Evolutionary conservation across 2,888 invertebrate genomes (phyloP), one percentile per base, ranked within the genome.

Genomic region (Eretmocerus hayati): DNA sequence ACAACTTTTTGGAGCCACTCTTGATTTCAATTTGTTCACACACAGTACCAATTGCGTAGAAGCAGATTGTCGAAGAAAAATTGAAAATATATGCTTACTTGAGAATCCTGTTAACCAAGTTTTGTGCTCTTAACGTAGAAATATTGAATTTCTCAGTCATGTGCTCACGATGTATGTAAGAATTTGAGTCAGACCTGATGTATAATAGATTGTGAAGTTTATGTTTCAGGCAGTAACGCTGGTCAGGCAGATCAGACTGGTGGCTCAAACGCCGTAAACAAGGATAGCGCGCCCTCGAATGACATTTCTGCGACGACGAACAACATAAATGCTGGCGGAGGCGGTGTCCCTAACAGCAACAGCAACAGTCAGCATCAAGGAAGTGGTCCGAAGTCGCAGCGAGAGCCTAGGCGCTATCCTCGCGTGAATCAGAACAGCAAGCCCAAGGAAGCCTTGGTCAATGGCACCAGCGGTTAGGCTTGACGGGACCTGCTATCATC

Each of bases 371-470:
- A 43, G 11, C 26, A 42, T 18, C 41, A 35, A 18, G 61, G 66
- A 46, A 66, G 67, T 54, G 70, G 67, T 30, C 67, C 68, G 15
- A 72, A 72, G 50, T 64, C 63, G 35, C 72, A 71, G 39, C 60
- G 72, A 52, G 72, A 72, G 46, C 63, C 62, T 44, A 64, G 72
- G 54, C 69, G 70, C 52, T 67, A 62, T 54, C 54, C 66, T 45
- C 67, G 71, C 52, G 65, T 67, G 53, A 70, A 62, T 53, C 70
- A 62, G 65, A 75, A 75, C 63, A 72, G 73, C 65, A 78, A 79
- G 73, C 74, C 78, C 59, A 80, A 80, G 62, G 81, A 81, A 72
- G 74, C 81, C 67, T 75, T 83, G 72, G 78, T 83, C 59, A 83
- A 83, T 72, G 83, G 83, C 74, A 79, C 82, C 64, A 72, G 72